Percentiles rank a stretch among this genome's conserved stretches.
phyloP scores from a whole-genome alignment of 2,797 vertebrate genomes.

The Leuciscus waleckii region DNA sequence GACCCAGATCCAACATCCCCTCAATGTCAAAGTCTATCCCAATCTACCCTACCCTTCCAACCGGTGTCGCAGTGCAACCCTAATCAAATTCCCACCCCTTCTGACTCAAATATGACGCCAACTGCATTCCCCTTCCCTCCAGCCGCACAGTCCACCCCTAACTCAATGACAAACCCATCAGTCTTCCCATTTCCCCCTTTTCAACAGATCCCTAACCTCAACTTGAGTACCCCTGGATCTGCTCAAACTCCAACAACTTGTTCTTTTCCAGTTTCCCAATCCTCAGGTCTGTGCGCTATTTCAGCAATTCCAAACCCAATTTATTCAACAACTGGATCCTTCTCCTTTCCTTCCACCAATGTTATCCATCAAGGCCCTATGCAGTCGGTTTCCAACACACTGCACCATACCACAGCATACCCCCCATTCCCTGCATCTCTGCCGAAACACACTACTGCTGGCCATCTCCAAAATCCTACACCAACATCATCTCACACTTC shows the following conservation, averaged over 20 bases:
- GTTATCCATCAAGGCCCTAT: constrained; percentile 35
- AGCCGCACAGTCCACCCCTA: constrained; percentile 33
- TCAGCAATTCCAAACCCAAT: constrained; percentile 41
- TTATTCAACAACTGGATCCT: constrained; percentile 28
- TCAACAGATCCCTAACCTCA: constrained; percentile 34
- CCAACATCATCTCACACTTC: constrained; percentile 56
- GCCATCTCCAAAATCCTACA: constrained; percentile 44
- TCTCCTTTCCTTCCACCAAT: constrained; percentile 39
- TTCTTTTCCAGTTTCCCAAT: constrained; percentile 36
- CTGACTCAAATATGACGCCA: constrained; percentile 39
- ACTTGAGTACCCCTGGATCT: neutral
- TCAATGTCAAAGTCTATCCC: constrained; percentile 49
- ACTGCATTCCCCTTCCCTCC: constrained; percentile 55
- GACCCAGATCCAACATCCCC: constrained; percentile 47
- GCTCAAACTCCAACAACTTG: constrained; percentile 39
- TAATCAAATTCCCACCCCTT: constrained; percentile 53
- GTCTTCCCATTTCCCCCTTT: constrained; percentile 21
- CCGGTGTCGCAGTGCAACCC: constrained; percentile 3
- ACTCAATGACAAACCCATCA: constrained; percentile 42
- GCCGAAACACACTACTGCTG: constrained; percentile 38
- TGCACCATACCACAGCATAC: constrained; percentile 46
- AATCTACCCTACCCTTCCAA: constrained; percentile 53
- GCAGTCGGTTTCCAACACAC: constrained; percentile 41
- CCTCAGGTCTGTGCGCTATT: constrained; percentile 28
- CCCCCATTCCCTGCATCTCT: constrained; percentile 31